Conservation (phyloP, 1,140 invertebrate species). For the Nasonia vitripennis region DNA sequence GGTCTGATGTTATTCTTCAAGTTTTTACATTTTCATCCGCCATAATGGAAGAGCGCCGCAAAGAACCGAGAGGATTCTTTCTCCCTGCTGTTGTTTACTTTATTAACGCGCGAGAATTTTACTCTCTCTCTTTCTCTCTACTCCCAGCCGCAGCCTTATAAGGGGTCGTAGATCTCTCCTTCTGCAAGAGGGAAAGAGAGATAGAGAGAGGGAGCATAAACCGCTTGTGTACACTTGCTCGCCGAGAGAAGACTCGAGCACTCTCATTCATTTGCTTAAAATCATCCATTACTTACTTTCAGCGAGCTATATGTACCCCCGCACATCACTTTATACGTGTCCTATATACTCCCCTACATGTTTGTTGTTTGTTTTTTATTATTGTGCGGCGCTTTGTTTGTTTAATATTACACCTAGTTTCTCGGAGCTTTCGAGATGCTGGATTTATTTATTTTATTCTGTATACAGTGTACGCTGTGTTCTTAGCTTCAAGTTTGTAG, state of each 20-base stretch:
- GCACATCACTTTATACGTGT: not conserved
- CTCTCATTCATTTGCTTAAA: conserved; percentile 15
- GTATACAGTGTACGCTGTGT: not conserved
- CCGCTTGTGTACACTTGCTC: not conserved
- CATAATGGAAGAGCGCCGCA: not conserved
- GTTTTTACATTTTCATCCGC: not conserved
- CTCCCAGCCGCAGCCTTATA: not conserved
- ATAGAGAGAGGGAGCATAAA: not conserved
- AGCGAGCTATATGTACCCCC: not conserved
- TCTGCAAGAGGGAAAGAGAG: not conserved
- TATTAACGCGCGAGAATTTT: not conserved
- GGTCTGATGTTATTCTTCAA: not conserved
- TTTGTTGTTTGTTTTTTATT: not conserved
- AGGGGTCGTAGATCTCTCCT: not conserved
- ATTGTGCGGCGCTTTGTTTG: not conserved
- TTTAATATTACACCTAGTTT: not conserved
- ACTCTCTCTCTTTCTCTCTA: not conserved
- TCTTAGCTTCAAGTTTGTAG: not conserved
- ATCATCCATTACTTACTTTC: conserved; percentile 27
- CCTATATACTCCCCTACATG: not conserved
- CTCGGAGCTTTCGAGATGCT: too few relatives aligned
- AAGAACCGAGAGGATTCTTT: not conserved
- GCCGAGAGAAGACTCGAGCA: not conserved
- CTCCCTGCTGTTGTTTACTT: not conserved
- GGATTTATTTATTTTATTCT: too few relatives aligned